Base-by-base conservation (phyloP, 1,140 invertebrate species). In the Aphelinus certus region DNA sequence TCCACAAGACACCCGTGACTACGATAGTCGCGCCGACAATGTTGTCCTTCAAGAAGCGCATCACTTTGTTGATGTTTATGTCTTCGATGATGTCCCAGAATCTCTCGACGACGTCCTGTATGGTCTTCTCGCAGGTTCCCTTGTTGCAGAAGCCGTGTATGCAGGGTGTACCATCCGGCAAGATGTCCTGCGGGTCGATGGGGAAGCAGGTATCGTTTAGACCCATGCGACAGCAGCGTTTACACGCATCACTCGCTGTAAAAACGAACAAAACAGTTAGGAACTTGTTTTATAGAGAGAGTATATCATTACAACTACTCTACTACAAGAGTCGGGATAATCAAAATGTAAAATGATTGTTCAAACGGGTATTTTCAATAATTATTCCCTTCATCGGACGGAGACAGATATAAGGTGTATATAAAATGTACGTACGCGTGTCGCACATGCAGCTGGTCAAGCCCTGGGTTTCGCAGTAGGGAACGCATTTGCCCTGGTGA, bases 31-130 rank as follows among this genome's bases (percentile, higher is more conserved):
- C 94, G 58, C 96, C 96, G 7, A 97, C 93, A 83, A 97, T 94
- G 82, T 97, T 97, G 83, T 96, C 95, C 80, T 94, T 91, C 51
- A 97, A 87, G 83, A 96, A 96, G 75, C 93, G 88, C 78, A 97
- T 89, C 9, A 97, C 95, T 85, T 95, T 96, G 81, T 97, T 97
- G 55, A 97, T 96, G 82, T 97, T 97, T 53, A 97, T 97, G 81
- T 97, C 96, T 86, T 98, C 96, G 66, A 98, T 97, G 47, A 98
- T 97, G 83, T 97, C 96, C 96, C 96, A 98, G 85, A 98, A 97
- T 66, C 96, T 90, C 86, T 97, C 95, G 3, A 98, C 95, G 7
- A 98, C 95, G 83, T 98, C 96, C 86, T 97, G 95, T 76, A 97
- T 95, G 2, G 96, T 97, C 86, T 97, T 96, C 82, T 97, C 95